Base-by-base conservation (phyloP, 1,140 invertebrate species). In the Calycopis cecrops region DNA sequence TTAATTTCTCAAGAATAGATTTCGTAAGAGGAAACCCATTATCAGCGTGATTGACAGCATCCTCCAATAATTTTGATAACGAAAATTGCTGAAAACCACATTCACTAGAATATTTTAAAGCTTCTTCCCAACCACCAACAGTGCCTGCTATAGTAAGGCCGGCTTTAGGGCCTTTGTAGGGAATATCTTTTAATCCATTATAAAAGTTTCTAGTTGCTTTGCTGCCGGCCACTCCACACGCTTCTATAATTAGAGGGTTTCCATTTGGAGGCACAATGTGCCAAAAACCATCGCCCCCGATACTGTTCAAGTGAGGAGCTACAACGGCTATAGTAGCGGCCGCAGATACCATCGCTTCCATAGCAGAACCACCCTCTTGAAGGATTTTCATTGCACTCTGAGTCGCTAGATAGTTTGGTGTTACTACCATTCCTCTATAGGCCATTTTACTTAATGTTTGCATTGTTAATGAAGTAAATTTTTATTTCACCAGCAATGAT, bases 241-340 rank as follows among this genome's bases (percentile, higher is more conserved):
- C 83, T 63, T 84, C 80, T 8, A 86, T 86, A 8, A 53, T 78
- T 9, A 86, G 14, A 11, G 76, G 79, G 0, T 83, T 73, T 8
- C 65, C 78, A 10, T 66, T 55, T 21, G 83, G 80, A 35, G 83
- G 83, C 10, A 84, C 55, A 9, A 86, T 84, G 0, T 84, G 71
- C 80, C 80, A 86, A 49, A 84, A 83, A 1, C 72, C 65, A 54
- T 86, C 83, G 14, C 80, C 80, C 16, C 80, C 83, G 48, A 86
- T 83, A 48, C 71, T 69, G 47, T 79, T 84, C 76, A 81, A 80
- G 35, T 84, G 78, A 14, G 83, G 83, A 57, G 79, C 81, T 4
- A 84, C 78, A 2, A 86, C 79, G 1, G 79, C 61, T 37, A 86
- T 62, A 4, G 80, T 84, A 10, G 83, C 80, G 9, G 83, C 83